Conservation (phyloP, 2,113 vertebrate genomes). For the rabbit (Oryctolagus cuniculus) region DNA sequence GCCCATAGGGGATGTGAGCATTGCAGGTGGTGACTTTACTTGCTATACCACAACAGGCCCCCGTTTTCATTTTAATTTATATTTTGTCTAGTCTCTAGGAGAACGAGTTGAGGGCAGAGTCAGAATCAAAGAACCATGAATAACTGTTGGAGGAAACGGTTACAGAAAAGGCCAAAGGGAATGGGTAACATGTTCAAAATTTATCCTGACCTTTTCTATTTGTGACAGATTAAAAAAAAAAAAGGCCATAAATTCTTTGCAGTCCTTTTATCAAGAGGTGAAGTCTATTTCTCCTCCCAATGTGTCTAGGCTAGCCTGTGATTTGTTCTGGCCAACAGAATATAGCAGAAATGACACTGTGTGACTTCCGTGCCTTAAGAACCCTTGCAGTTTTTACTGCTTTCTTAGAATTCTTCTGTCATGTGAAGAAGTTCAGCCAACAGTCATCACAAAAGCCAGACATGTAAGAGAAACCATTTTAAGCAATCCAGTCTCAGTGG, state of each 20-base stretch:
- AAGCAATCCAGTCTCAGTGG: neutral
- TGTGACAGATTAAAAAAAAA: neutral
- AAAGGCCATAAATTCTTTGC: neutral
- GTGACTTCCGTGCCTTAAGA: slow-evolving; percentile 6
- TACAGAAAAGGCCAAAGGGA: slow-evolving; percentile 41
- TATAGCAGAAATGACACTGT: neutral
- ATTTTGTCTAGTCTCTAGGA: slow-evolving; percentile 21
- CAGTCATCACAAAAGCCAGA: neutral
- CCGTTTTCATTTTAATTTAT: slow-evolving; percentile 57
- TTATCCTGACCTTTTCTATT: neutral
- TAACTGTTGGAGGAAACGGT: slow-evolving; percentile 48
- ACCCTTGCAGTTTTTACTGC: neutral
- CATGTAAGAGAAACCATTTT: neutral
- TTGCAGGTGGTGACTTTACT: no score
- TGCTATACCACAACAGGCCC: no score
- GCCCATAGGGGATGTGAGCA: no score
- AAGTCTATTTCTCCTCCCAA: slow-evolving; percentile 29
- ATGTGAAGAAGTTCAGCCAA: neutral
- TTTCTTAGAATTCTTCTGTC: neutral
- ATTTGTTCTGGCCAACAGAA: slow-evolving; percentile 16
- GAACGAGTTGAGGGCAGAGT: neutral
- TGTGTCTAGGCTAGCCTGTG: slow-evolving; percentile 19
- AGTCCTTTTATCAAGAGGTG: neutral
- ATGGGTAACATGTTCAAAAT: slow-evolving; percentile 10
- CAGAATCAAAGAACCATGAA: neutral